These are phyloP conservation scores for Ondatra zibethicus DNA, from an alignment of 2,113 vertebrate genomes.

Conservation along the genomic window DNA sequence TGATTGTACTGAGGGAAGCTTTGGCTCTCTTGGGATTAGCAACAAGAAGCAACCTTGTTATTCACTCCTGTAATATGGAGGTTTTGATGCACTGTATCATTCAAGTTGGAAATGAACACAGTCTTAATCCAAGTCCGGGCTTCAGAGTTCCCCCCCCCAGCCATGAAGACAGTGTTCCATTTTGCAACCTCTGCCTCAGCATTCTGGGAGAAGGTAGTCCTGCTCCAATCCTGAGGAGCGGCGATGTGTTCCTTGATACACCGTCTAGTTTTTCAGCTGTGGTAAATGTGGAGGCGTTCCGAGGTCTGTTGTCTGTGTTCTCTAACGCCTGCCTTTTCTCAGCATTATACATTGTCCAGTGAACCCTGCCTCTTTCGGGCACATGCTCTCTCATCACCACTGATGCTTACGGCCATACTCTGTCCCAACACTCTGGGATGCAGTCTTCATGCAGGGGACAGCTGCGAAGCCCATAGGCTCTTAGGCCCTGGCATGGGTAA, in stretches of 20 bases:
- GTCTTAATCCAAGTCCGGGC: not conserved
- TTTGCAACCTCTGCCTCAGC: not conserved
- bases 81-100: not conserved
- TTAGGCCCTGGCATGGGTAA: not conserved
- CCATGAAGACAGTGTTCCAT: not conserved
- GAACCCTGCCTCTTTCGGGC: not conserved
- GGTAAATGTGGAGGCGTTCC: not conserved
- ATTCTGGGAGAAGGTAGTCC: conserved; percentile 6
- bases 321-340: not conserved
- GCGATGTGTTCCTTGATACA: not conserved
- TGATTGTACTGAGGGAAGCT: not conserved
- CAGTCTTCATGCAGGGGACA: not conserved
- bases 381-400: not conserved
- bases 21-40: not conserved
- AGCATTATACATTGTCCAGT: not conserved
- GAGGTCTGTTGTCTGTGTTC: not conserved
- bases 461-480: not conserved
- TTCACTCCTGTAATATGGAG: not conserved
- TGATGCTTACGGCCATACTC: not conserved
- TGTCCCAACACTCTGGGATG: not conserved
- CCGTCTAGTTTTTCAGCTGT: not conserved
- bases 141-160: not conserved
- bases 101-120: not conserved
- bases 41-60: not conserved
- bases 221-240: not conserved